phyloP scores from a whole-genome alignment of 2,888 invertebrate genomes.

The Exocentrus adspersus region DNA sequence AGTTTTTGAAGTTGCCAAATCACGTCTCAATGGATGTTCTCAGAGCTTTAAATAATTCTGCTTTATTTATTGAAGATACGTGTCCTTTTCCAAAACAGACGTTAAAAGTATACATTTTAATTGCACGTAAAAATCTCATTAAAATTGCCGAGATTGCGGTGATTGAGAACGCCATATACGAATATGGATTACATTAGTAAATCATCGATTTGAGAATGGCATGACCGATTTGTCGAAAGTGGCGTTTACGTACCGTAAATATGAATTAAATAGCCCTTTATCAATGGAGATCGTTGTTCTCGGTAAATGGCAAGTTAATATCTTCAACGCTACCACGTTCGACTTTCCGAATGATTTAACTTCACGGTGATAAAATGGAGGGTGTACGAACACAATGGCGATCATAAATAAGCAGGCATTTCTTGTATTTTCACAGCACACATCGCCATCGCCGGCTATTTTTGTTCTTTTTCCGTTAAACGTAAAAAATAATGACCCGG shows the following conservation, averaged over 20 bases:
- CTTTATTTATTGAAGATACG: too few species aligned
- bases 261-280: slow-evolving; percentile 17
- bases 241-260: slow-evolving; percentile 23
- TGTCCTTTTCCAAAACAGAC: too few species aligned
- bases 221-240: slow-evolving; percentile 17
- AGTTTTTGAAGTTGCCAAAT: too few species aligned
- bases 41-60: too few species aligned
- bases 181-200: slow-evolving; percentile 4
- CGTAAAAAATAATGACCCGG: slow-evolving; percentile 27
- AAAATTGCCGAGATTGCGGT: neutral
- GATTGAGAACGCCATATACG: slow-evolving; percentile 2
- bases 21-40: too few species aligned
- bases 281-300: slow-evolving; percentile 25
- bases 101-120: too few species aligned
- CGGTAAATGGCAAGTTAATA: slow-evolving; percentile 16
- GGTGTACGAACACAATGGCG: slow-evolving; percentile 21
- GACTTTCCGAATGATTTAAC: slow-evolving; percentile 2
- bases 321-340: slow-evolving; percentile 10
- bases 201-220: slow-evolving; percentile 1
- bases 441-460: slow-evolving; percentile 13
- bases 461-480: slow-evolving; percentile 17
- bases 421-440: slow-evolving; percentile 25
- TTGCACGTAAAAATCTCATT: neutral
- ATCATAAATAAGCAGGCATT: slow-evolving; percentile 24
- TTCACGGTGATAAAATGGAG: slow-evolving; percentile 22